Base-by-base conservation (phyloP, 2,888 invertebrate genomes). In the Andrena chrysosceles region DNA sequence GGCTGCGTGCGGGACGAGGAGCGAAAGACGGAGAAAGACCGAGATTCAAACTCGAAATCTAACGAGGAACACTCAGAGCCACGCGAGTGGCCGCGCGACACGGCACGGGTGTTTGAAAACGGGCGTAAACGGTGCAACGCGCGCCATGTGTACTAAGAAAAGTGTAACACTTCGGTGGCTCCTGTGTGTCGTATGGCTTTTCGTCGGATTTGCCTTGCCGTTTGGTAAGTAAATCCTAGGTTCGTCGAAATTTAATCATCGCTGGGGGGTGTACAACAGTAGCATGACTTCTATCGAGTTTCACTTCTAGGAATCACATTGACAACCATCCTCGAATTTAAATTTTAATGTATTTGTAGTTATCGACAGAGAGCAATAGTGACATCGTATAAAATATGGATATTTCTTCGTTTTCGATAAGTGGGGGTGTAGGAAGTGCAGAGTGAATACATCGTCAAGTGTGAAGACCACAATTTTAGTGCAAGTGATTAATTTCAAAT, bases 31-130 rank as follows among this genome's bases (percentile, higher is more conserved):
- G 83, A 86, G 85, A 76, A 66, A 35, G 67, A 70, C 56, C 62
- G 77, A 67, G 84, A 74, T 90, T 89, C 89, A 89, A 90, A 88
- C 89, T 87, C 89, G 83, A 89, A 89, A 87, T 90, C 85, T 85
- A 88, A 85, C 85, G 86, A 81, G 84, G 68, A 83, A 79, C 83
- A 84, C 84, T 90, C 92, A 93, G 92, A 93, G 90, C 90, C 92
- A 91, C 91, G 91, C 92, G 91, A 92, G 92, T 91, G 90, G 91
- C 90, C 92, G 92, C 87, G 90, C 91, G 89, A 89, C 84, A 85
- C 91, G 87, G 84, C 81, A 86, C 87, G 85, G 79, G 84, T 72
- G 83, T 87, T 89, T 85, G 77, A 77, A 83, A 82, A 81, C 75
- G 69, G 68, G 66, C 66, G 84, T 77, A 67, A 80, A 77, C 67